Base-by-base conservation (phyloP, 2,888 invertebrate species). In the Platynereis dumerilii region DNA sequence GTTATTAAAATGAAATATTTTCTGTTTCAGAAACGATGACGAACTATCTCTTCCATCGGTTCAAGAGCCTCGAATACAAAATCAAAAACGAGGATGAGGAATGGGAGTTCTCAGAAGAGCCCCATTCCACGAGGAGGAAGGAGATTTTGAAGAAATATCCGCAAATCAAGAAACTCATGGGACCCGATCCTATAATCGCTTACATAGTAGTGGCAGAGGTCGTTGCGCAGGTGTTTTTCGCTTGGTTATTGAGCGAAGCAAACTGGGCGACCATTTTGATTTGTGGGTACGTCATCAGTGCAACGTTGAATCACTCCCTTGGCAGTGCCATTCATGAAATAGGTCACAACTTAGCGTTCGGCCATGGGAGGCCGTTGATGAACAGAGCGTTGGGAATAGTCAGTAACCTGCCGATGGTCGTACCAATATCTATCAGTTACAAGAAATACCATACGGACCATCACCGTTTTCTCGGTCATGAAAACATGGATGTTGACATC, bases 61-160 rank as follows among this genome's bases (percentile, higher is more conserved):
- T 61, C 42, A 39, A 5, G 2, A 61, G 29, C 2, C 55, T 61
- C 2, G 42, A 39, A 42, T 22, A 34, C 42, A 10, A 29, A 26
- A 53, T 55, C 24, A 17, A 17, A 7, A 5, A 56, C n/a, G 2
- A 56, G 34, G 79, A 82, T 42, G 80, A 97, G 82, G 24, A 34
- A 0, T 98, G 98, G 98, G 89, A 90, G 39, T 94, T 93, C 79
- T 92, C 93, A 0, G 97, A 97, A 80, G 98, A 99, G 83, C 98
- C 98, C 1, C 99, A 99, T 84, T 94, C 96, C 2, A 90, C 91
- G 67, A 89, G 98, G 65, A 88, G 99, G 68, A 93, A 93, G 87
- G 88, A 92, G 74, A 99, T 99, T 82, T 88, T 98, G 80, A 75
- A 74, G 58, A 81, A 80, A 66, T 76, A 84, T 66, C 84, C 83